Evolutionary conservation across 1,140 invertebrate species (phyloP).

Genomic region (Aphelinus certus): DNA sequence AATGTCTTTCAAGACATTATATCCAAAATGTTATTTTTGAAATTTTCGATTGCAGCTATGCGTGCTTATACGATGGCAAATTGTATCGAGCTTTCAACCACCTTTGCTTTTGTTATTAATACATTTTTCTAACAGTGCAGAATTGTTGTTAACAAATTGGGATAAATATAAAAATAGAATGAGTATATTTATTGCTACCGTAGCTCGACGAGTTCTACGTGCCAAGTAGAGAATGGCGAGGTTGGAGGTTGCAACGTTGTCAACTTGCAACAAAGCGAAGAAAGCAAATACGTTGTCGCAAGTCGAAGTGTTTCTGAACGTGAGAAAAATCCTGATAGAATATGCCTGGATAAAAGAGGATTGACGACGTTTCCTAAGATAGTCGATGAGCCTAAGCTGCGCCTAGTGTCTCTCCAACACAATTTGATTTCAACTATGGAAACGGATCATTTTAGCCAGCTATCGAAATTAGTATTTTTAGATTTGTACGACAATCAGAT

Average conservation of each 20-base stretch:
- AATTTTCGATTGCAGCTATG: no score
- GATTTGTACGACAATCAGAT: slow-evolving; percentile 95
- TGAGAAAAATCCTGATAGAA: slow-evolving; percentile 79
- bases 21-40: no score
- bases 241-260: slow-evolving; percentile 53
- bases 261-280: slow-evolving; percentile 62
- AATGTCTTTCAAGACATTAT: no score
- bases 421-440: slow-evolving; percentile 86
- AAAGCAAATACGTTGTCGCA: slow-evolving; percentile 71
- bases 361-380: slow-evolving; percentile 82
- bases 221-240: slow-evolving; percentile 60
- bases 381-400: slow-evolving; percentile 79
- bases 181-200: not conserved
- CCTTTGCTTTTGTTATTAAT: no score
- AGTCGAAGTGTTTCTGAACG: slow-evolving; percentile 74
- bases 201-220: slow-evolving; percentile 51
- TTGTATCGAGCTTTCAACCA: no score
- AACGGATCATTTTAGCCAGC: slow-evolving; percentile 67
- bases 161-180: slow-evolving; percentile 20
- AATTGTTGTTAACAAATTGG: not conserved
- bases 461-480: slow-evolving; percentile 86
- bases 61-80: no score
- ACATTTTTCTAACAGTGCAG: not conserved
- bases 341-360: slow-evolving; percentile 80
- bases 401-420: slow-evolving; percentile 88